These are phyloP conservation scores for Seira ritae DNA, from an alignment of 2,888 invertebrate genomes.

Conservation along the genomic window DNA sequence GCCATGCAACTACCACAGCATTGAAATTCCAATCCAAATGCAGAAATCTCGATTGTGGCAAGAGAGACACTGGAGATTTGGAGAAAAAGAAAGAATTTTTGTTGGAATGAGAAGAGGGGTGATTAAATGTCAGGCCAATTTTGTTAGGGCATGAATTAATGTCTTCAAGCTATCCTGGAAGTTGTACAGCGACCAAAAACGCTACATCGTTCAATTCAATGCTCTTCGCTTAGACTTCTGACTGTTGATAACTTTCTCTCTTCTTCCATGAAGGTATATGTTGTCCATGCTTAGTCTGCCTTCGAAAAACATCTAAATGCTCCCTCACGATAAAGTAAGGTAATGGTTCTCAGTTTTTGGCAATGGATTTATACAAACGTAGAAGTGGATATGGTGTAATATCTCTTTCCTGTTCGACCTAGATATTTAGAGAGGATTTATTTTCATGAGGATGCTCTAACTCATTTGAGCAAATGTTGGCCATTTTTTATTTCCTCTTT, in stretches of 20 bases:
- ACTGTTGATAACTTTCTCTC: constrained; percentile 47
- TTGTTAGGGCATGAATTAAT: constrained; percentile 53
- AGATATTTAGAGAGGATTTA: constrained; percentile 55
- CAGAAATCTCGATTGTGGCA: no score
- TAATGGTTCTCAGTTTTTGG: no score
- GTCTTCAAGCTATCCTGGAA: constrained; percentile 32
- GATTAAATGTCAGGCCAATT: constrained; percentile 57
- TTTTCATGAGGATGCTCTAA: constrained; percentile 51
- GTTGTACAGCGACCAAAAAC: constrained; percentile 42
- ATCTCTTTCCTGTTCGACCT: constrained; percentile 45
- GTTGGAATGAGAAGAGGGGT: constrained; percentile 33
- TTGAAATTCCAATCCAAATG: no score
- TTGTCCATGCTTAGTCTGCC: constrained; percentile 21
- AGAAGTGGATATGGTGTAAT: no score
- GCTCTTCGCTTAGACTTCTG: background rate
- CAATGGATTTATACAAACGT: no score
- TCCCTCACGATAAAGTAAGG: no score
- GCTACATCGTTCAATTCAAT: no score
- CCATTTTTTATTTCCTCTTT: constrained; percentile 53
- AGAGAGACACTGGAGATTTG: no score
- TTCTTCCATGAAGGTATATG: no score
- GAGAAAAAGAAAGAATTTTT: constrained; percentile 20
- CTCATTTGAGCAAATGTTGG: constrained; percentile 58
- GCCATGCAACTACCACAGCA: no score
- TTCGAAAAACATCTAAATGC: background rate